Evolutionary conservation across 2,888 invertebrate genomes (phyloP), one percentile per base, ranked within the genome.

Genomic region (Brenthis ino): DNA sequence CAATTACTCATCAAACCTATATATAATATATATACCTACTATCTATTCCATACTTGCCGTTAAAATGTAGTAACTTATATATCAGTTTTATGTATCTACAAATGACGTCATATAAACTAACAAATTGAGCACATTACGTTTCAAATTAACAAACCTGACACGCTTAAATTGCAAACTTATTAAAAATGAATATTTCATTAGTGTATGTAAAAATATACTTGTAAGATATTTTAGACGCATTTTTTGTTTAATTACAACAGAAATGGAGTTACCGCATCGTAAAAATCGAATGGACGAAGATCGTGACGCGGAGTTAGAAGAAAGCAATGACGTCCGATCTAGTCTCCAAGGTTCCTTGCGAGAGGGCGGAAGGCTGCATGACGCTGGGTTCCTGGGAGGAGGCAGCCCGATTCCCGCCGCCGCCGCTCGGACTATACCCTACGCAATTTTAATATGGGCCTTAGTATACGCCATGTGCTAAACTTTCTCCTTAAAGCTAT

Each of bases 331-430:
- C 73, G 92, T 95, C 77, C 94, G 95, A 68, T 95, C 94, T 78
- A 94, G 95, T 75, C 94, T 94, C 74, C 95, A 95, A 79, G 95
- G 95, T 57, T 94, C 95, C 2, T 88, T 95, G 50, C 91, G 95
- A 72, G 95, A 95, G 87, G 93, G 94, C 65, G 94, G 93, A 74
- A 87, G 87, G 65, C 82, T 87, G 13, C 93, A 93, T 76, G 93
- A 93, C 75, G 88, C 89, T 1, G 85, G 88, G 53, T 92, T 89
- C 80, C 84, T 92, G 50, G 92, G 89, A 54, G 91, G 88, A 60
- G 88, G 85, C 6, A 83, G 84, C 6, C 85, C 85, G 28, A 77
- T 83, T 70, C 74, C 83, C 53, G 81, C 77, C 57, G 72, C 84
- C 14, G 82, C 84, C 16, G 65, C 82, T 65, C 80, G 77, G 43